Evolutionary conservation across 2,113 vertebrate species (phyloP), one percentile per base, ranked within the genome.

Genomic region (Cyprinodon brontotheroides): DNA sequence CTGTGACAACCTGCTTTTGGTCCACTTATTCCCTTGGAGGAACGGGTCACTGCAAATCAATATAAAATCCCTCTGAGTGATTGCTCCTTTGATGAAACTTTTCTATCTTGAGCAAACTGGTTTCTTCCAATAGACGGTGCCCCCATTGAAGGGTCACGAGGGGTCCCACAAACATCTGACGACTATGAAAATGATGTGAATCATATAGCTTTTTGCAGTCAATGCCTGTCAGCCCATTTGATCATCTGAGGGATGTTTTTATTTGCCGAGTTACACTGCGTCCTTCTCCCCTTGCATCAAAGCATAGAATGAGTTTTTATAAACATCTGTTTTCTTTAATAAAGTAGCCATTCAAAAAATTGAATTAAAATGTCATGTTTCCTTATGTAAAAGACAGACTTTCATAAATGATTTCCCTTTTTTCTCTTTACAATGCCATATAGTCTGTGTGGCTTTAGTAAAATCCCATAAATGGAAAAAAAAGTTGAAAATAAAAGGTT

Each of bases 21-120:
- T 62, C 70, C 41, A 47, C 29, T 71, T 61, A 43, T 71, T 40
- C 70, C 59, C 14, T 61, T 38, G 47, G 60, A 41, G 40, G 11
- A 48, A 63, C 9, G 60, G 59, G 14, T 62, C 60, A n/a, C 15
- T 62, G 22, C 29, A 62, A 36, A 48, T 72, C 59, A 62, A 72
- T 62, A 62, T 36, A 37, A 72, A 72, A 47, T 48, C 48, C 17
- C 60, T 72, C 41, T 37, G 68, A 70, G 68, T 41, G 50, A 60
- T 60, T 60, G 59, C 20, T 70, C 37, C 38, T 60, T 15, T 60
- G 68, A 70, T 70, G 38, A 70, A 70, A 70, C 53, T 60, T 70
- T 70, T 70, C 20, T 60, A 39, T 60, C n/a, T 57, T 60, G 53
- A 43, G 38, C 29, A 8, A 40, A 43, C 50, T 41, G 68, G 38